A percentile compares a stretch with the other conserved stretches of the same genome.
These are phyloP conservation scores for Rhegmatorhina hoffmannsi DNA, from an alignment of 2,113 vertebrate genomes.

Conservation along the genomic window DNA sequence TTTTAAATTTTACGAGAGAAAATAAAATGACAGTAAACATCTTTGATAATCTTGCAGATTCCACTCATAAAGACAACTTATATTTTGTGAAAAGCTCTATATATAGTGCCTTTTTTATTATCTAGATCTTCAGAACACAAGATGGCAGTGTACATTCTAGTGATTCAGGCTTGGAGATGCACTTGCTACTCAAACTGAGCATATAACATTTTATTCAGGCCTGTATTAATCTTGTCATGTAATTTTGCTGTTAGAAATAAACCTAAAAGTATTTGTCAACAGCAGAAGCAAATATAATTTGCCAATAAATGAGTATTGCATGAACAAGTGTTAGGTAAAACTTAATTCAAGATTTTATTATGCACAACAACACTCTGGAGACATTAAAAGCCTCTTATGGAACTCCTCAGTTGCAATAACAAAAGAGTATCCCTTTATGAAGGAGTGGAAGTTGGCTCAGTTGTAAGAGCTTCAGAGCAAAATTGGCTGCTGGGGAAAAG, in stretches of 20 bases:
- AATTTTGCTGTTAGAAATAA: background rate
- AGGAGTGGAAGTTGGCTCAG: constrained; percentile 40
- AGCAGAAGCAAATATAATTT: constrained; percentile 9
- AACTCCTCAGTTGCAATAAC: constrained; percentile 43
- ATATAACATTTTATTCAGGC: background rate
- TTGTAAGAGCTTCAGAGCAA: background rate
- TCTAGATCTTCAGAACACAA: constrained; percentile 46
- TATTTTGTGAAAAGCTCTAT: background rate
- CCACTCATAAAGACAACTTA: background rate
- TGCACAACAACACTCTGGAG: constrained; percentile 35
- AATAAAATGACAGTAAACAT: background rate
- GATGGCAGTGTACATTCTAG: constrained; percentile 50
- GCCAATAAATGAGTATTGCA: constrained; percentile 40
- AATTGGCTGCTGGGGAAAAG: constrained; percentile 53
- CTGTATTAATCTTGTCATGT: constrained; percentile 1
- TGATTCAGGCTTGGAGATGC: background rate
- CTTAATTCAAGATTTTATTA: constrained; percentile 48
- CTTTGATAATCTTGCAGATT: background rate
- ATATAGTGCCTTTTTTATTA: background rate
- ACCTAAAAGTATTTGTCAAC: constrained; percentile 15
- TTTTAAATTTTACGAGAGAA: background rate
- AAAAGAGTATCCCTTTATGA: constrained; percentile 55
- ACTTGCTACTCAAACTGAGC: background rate
- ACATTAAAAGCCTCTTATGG: constrained; percentile 46
- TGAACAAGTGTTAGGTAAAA: constrained; percentile 57